Conservation (phyloP, 2,113 vertebrate genomes). For the Notechis scutatus region DNA sequence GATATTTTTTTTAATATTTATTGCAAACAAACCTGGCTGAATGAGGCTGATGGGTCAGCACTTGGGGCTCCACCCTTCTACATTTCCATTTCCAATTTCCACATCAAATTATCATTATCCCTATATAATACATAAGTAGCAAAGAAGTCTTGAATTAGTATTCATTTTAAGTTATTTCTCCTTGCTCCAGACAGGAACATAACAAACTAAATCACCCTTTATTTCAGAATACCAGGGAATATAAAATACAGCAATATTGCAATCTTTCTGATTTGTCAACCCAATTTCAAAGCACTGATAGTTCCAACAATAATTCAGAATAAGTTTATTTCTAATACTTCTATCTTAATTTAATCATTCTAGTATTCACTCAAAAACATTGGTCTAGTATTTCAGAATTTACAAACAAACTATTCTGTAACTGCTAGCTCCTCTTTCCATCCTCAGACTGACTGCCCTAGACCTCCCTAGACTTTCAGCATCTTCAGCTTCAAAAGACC, state of each 20-base stretch:
- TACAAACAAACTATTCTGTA: background rate
- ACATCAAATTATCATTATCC: constrained; percentile 26
- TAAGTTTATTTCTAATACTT: background rate
- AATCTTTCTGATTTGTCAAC: background rate
- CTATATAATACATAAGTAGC: constrained; percentile 20
- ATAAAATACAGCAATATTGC: background rate
- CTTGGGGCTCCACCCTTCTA: constrained; percentile 20
- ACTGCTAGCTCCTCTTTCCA: constrained; percentile 1
- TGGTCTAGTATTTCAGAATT: background rate
- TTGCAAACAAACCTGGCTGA: background rate
- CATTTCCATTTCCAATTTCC: constrained; percentile 44
- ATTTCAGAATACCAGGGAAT: background rate
- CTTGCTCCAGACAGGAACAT: background rate
- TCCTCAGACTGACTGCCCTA: background rate
- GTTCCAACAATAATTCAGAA: background rate
- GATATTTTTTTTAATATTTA: background rate
- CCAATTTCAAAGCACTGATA: background rate
- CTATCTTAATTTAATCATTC: background rate
- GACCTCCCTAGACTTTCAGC: background rate
- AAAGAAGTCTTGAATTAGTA: constrained; percentile 35
- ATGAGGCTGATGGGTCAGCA: background rate
- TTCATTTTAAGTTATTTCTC: background rate
- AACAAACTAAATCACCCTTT: background rate
- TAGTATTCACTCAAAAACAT: background rate
- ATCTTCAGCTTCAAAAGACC: background rate